A percentile compares a stretch with the other conserved stretches of the same genome.
phyloP scores from a whole-genome alignment of 2,888 invertebrate genomes.

The Hyposoter dolosus region DNA sequence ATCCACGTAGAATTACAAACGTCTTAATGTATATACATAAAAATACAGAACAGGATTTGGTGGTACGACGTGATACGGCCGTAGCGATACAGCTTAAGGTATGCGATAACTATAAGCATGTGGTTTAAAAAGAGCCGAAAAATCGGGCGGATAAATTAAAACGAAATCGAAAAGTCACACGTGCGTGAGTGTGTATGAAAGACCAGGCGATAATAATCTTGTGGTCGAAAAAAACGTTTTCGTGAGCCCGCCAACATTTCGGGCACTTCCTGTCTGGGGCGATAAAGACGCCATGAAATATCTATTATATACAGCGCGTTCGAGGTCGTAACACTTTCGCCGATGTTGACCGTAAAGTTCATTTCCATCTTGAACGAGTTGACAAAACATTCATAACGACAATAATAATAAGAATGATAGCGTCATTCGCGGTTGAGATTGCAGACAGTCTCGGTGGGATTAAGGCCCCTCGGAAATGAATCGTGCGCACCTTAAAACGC shows the following conservation, averaged over 20 bases:
- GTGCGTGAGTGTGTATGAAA: conserved; percentile 12
- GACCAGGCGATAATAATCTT: conserved; percentile 26
- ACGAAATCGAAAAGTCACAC: conserved; percentile 14
- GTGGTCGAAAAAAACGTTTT: conserved; percentile 30
- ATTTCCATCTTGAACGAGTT: conserved; percentile 6
- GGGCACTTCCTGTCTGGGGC: conserved; percentile 56
- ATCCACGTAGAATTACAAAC: neutral
- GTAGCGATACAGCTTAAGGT: conserved; percentile 3
- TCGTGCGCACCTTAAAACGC: conserved; percentile 6
- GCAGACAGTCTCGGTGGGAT: conserved; percentile 7
- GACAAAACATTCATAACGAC: conserved; percentile 13
- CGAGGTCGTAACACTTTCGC: conserved; percentile 32
- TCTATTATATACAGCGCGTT: conserved; percentile 1
- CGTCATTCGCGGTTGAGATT: conserved; percentile 21
- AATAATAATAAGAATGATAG: conserved; percentile 20
- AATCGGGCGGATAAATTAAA: conserved; percentile 28
- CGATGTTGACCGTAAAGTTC: conserved; percentile 9
- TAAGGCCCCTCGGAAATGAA: neutral
- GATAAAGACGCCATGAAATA: conserved; percentile 57
- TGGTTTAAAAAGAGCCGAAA: conserved; percentile 32
- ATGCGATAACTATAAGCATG: neutral
- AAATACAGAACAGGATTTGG: conserved; percentile 8
- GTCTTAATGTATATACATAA: neutral
- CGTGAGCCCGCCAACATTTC: conserved; percentile 44
- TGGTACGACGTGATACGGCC: conserved; percentile 2